Percentiles rank a stretch among this genome's conserved stretches.
phyloP scores from a whole-genome alignment of 1,140 invertebrate genomes.

The Bombus soroeensis region DNA sequence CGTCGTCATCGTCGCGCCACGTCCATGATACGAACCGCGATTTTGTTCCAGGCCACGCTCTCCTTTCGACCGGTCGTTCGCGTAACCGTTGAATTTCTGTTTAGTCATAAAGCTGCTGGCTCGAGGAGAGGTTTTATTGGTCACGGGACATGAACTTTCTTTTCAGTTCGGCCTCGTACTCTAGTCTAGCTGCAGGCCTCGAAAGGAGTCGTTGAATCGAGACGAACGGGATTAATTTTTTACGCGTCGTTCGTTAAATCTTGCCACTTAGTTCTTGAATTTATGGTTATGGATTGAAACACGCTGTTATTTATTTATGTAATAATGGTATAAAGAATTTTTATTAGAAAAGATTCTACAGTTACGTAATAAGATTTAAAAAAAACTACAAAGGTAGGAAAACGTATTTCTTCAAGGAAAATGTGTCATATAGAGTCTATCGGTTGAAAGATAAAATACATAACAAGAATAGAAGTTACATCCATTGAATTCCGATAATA shows the following conservation, averaged over 20 bases:
- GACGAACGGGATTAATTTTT: neutral
- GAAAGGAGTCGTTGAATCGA: no score
- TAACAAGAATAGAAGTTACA: no score
- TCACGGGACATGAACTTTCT: neutral
- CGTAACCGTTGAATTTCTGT: constrained; percentile 2
- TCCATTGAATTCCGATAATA: neutral
- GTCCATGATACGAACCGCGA: neutral
- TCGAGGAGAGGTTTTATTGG: neutral
- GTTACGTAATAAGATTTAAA: no score
- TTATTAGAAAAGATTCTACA: neutral
- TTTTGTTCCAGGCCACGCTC: neutral
- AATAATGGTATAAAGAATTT: neutral
- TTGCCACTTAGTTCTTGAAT: neutral
- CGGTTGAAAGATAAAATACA: no score
- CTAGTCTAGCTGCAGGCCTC: neutral
- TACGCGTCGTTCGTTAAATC: neutral
- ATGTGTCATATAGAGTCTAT: neutral
- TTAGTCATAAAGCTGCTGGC: neutral
- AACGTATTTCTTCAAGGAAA: neutral
- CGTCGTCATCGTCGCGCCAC: constrained; percentile 30
- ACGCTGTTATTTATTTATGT: no score
- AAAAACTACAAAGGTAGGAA: no score
- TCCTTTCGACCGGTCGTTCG: constrained; percentile 1
- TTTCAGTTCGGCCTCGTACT: neutral
- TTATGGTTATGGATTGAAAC: neutral